phyloP scores from a whole-genome alignment of 2,113 vertebrate genomes.

The Tachysurus fulvidraco region DNA sequence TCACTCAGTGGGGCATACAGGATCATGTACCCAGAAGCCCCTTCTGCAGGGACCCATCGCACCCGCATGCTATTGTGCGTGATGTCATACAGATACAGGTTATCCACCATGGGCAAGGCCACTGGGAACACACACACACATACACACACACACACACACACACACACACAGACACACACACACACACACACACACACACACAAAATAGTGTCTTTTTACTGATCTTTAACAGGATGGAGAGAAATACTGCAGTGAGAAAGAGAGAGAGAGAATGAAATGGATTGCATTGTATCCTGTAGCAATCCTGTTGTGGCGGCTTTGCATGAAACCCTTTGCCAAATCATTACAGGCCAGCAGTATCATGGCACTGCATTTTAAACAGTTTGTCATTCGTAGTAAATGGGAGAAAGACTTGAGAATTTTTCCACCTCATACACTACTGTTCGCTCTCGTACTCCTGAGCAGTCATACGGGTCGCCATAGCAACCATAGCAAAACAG shows the following conservation, averaged over 20 bases:
- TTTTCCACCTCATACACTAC: not conserved
- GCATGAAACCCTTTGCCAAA: not conserved
- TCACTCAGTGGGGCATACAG: constrained; percentile 90
- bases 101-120: constrained; percentile 83
- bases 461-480: not conserved
- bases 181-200: constrained; percentile 16
- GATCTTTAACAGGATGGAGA: not conserved
- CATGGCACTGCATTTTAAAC: not conserved
- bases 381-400: not conserved
- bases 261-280: not conserved
- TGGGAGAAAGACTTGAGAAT: not conserved
- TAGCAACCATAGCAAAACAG: not conserved
- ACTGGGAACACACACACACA: constrained; percentile 69
- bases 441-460: not conserved
- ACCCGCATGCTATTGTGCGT: constrained; percentile 86
- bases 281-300: not conserved
- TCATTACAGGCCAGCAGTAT: not conserved
- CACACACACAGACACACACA: not conserved
- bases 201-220: not conserved
- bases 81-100: constrained; percentile 83
- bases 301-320: not conserved
- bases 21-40: constrained; percentile 92
- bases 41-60: constrained; percentile 77
- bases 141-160: not conserved
- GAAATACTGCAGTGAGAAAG: not conserved